Base-by-base conservation (phyloP, 2,888 invertebrate genomes). In the Pecten maximus region DNA sequence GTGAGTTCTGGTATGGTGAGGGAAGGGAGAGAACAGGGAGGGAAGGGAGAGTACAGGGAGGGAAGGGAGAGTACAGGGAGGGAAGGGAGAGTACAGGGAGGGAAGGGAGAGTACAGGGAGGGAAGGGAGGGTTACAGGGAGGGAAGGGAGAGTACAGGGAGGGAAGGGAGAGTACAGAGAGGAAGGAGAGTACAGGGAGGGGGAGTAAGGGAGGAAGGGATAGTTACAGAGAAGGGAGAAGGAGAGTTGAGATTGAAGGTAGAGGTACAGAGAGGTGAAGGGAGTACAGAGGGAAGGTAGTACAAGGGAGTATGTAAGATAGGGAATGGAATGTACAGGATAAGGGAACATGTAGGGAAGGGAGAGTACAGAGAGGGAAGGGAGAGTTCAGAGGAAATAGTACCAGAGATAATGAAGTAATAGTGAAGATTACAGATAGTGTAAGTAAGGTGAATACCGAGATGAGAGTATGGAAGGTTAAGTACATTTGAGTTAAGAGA, bases 1-100 rank as follows among this genome's bases (percentile, higher is more conserved):
- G 96, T 96, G 92, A 93, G 96, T 91, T n/a, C n/a, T n/a, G n/a
- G n/a, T n/a, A n/a, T 93, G 89, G 96, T 96, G 92, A 93, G 96
- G 91, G 86, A 39, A 60, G 40, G 23, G 19, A 44, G 2, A 23
- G 35, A 50, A 87, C 8, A 40, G 48, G 35, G 10, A 40, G 35
- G 3, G 39, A n/a, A 2, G 28, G 28, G 60, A 60, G 60, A 28
- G 44, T 8, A 28, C 2, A 35, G 40, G 40, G 12, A 40, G 23
- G 12, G 12, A 50, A 50, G 16, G 50, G 50, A 16, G 16, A 16
- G 16, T 50, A 15, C 8, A 16, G 50, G 2, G 2, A 16, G 50
- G 50, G 50, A 50, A 16, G 50, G 50, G 50, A 50, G 19, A 50
- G 50, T 8, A 48, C 16, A 19, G 48, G 1, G 19, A 19, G 48